Evolutionary conservation across 1,140 invertebrate species (phyloP), one percentile per base, ranked within the genome.

Genomic region (Zaprionus kolodkinae): DNA sequence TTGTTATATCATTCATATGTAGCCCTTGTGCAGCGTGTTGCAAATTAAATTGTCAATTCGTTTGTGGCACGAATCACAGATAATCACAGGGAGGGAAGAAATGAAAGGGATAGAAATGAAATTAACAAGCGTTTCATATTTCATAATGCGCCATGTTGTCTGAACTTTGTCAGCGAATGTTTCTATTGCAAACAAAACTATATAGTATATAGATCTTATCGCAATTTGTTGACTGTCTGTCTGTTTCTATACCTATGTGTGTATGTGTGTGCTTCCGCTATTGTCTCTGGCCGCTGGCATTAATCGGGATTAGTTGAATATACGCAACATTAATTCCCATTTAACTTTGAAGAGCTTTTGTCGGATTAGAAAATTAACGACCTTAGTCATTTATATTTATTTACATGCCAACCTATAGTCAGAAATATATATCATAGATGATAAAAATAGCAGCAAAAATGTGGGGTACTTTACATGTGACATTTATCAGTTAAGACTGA

Each of bases 41-140:
- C 76, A 87, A 88, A 87, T 87, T 87, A 87, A 87, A 84, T 87
- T 88, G 83, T 87, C 84, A 84, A 84, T 76, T 86, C 76, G 66
- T 65, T 75, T 76, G 76, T 78, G 70, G 66, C 78, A 69, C 65
- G 72, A 56, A 63, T 17, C n/a, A 17, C 57, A 70, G 30, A n/a
- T 21, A 21, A 21, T 21, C 21, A 21, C 21, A 21, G 21, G 21
- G 21, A 21, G 30, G 48, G n/a, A n/a, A n/a, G n/a, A n/a, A n/a
- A n/a, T n/a, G n/a, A n/a, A n/a, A n/a, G 38, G 55, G 25, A n/a
- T n/a, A n/a, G 33, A 38, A 21, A 10, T 50, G 21, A 61, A 62
- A 36, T 45, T 25, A 50, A 38, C 45, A 52, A 56, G 33, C n/a
- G 17, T 45, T 38, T 56, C 33, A 48, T 54, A 70, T 71, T 64